phyloP scores from a whole-genome alignment of 2,888 invertebrate genomes.

The Venustoraphidia nigricollis region DNA sequence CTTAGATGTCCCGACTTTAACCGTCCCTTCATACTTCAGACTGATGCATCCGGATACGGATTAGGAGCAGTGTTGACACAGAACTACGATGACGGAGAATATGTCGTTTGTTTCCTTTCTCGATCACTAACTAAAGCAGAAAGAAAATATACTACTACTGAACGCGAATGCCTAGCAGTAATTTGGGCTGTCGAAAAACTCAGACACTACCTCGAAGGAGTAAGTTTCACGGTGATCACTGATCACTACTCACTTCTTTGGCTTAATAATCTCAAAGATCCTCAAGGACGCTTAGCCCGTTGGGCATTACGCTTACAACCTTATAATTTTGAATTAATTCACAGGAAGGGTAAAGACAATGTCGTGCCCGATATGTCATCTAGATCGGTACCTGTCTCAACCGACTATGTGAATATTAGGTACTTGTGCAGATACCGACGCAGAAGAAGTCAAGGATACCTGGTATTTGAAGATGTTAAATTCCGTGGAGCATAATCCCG shows the following conservation, averaged over 20 bases:
- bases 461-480: neutral
- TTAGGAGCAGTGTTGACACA: slow-evolving; percentile 12
- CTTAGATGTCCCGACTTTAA: slow-evolving; percentile 13
- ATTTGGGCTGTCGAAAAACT: too few species aligned
- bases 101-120: slow-evolving; percentile 11
- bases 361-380: too few species aligned
- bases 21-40: slow-evolving; percentile 10
- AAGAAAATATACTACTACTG: slow-evolving; percentile 10
- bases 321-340: too few species aligned
- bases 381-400: too few species aligned
- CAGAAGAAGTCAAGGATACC: too few species aligned
- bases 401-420: too few species aligned
- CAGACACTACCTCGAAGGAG: slow-evolving; percentile 3
- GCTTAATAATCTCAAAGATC: too few species aligned
- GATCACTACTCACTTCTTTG: neutral
- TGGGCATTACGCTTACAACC: too few species aligned
- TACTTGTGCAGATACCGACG: too few species aligned
- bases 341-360: too few species aligned
- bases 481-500: neutral
- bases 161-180: slow-evolving; percentile 11
- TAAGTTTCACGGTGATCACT: neutral
- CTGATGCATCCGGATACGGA: slow-evolving; percentile 11
- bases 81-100: slow-evolving; percentile 9
- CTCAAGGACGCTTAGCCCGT: too few species aligned
- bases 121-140: slow-evolving; percentile 9